Percentiles rank a stretch among this genome's conserved stretches.
phyloP scores from a whole-genome alignment of 1,140 invertebrate species.

The Hestina assimilis region DNA sequence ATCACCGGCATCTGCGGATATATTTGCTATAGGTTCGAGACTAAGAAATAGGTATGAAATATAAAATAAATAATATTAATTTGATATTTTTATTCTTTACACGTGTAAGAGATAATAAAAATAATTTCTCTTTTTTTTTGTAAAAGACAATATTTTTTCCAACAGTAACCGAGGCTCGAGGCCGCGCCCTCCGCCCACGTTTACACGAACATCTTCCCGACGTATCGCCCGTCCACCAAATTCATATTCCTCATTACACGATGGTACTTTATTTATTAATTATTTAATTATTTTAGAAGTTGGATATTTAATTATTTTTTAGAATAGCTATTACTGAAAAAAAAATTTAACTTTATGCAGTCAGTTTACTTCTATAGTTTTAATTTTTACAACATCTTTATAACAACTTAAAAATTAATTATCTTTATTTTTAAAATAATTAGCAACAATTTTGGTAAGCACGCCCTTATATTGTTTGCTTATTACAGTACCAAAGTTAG shows the following conservation, averaged over 20 bases:
- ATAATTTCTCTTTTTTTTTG: neutral
- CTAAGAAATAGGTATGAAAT: conserved; percentile 77
- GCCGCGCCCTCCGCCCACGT: conserved; percentile 85
- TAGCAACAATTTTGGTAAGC: neutral
- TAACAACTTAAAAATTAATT: too few relatives aligned
- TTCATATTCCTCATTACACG: conserved; percentile 61
- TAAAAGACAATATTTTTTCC: conserved; percentile 36
- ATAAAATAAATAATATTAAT: neutral
- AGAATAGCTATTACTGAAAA: too few relatives aligned
- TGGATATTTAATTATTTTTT: too few relatives aligned
- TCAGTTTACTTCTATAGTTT: too few relatives aligned
- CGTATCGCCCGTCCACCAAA: conserved; percentile 88
- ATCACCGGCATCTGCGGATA: conserved; percentile 83
- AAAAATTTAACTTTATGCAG: too few relatives aligned
- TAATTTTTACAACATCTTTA: too few relatives aligned
- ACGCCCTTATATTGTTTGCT: conserved; percentile 27
- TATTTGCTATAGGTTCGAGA: conserved; percentile 85
- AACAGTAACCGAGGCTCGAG: conserved; percentile 83
- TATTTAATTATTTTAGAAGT: conserved; percentile 1
- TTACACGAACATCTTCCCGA: conserved; percentile 93
- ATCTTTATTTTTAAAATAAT: neutral
- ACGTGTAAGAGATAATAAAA: neutral
- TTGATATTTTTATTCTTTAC: too few relatives aligned
- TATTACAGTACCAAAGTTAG: conserved; percentile 78
- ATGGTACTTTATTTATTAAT: conserved; percentile 42